Evolutionary conservation across 2,113 vertebrate genomes (phyloP).

Genomic region (Lethenteron reissneri): DNA sequence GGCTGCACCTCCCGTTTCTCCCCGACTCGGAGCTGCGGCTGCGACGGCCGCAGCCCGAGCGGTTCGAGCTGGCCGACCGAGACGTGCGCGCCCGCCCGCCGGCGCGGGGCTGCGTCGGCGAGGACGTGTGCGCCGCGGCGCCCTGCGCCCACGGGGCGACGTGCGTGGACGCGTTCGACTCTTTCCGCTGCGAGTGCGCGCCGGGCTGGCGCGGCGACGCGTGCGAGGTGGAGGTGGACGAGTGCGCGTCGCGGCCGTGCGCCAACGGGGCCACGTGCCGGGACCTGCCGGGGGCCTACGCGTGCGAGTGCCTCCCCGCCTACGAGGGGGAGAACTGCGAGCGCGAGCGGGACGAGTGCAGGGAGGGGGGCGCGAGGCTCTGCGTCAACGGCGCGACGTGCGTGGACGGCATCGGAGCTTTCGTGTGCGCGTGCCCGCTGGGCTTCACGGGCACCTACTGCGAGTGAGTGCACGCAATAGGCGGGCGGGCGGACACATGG

Average conservation of each 20-base stretch:
- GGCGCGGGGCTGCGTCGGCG: conserved; percentile 20
- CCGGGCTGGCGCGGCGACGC: conserved; percentile 79
- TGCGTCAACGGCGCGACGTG: conserved; percentile 82
- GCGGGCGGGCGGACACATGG: conserved; percentile 33
- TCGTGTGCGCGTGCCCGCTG: conserved; percentile 56
- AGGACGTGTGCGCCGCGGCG: conserved; percentile 67
- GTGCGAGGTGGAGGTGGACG: conserved; percentile 54
- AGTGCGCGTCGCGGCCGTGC: conserved; percentile 67
- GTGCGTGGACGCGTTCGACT: conserved; percentile 42
- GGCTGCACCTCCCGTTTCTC: too few relatives aligned
- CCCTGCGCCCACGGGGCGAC: conserved; percentile 51
- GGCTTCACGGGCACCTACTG: conserved; percentile 92
- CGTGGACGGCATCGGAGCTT: conserved; percentile 70
- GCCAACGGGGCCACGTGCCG: conserved; percentile 71
- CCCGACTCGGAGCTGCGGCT: too few relatives aligned
- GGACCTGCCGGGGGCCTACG: conserved; percentile 80
- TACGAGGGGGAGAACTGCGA: conserved; percentile 91
- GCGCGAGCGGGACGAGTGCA: conserved; percentile 72
- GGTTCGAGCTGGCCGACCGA: too few relatives aligned
- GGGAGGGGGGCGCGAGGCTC: conserved; percentile 35
- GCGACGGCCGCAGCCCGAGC: too few relatives aligned
- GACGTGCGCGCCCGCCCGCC: too few relatives aligned
- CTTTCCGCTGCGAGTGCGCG: conserved; percentile 73
- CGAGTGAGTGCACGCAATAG: conserved; percentile 35
- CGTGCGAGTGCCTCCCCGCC: conserved; percentile 53